A percentile compares a stretch with the other conserved stretches of the same genome.
Conservation (phyloP, 2,888 invertebrate species). For the Cantharis rustica region DNA sequence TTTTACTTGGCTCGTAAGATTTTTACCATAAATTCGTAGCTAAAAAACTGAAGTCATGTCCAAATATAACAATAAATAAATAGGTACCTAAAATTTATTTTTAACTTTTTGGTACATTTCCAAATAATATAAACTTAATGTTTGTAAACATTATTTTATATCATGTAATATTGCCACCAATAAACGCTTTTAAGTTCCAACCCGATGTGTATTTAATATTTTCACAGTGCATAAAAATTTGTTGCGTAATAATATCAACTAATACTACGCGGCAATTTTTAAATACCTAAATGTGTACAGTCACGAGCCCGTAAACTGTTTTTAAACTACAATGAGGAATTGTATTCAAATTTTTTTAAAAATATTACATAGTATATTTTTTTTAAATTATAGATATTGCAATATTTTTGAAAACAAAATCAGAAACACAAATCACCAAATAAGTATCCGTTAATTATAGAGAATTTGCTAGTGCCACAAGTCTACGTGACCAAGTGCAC, state of each 20-base stretch:
- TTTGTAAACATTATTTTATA: background rate
- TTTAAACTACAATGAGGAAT: background rate
- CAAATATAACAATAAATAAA: slow-evolving; percentile 14
- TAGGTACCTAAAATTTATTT: background rate
- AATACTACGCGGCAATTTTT: background rate
- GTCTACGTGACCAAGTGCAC: background rate
- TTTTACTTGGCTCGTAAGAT: background rate
- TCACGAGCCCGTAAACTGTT: background rate
- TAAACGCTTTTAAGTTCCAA: background rate
- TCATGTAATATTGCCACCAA: background rate
- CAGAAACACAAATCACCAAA: background rate
- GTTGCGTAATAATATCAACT: background rate
- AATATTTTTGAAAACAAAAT: background rate
- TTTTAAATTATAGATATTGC: background rate
- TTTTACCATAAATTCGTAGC: slow-evolving; percentile 11
- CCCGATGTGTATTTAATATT: background rate
- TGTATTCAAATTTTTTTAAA: background rate
- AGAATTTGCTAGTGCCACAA: background rate
- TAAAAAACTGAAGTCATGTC: slow-evolving; percentile 11
- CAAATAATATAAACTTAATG: background rate
- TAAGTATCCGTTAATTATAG: background rate
- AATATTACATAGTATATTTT: background rate
- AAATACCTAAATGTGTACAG: background rate
- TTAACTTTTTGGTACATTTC: background rate
- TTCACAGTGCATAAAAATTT: background rate